Percentiles rank a stretch among this genome's conserved stretches.
Evolutionary conservation across 2,888 invertebrate species (phyloP).

Genomic region (Apomyelois bistriatella): DNA sequence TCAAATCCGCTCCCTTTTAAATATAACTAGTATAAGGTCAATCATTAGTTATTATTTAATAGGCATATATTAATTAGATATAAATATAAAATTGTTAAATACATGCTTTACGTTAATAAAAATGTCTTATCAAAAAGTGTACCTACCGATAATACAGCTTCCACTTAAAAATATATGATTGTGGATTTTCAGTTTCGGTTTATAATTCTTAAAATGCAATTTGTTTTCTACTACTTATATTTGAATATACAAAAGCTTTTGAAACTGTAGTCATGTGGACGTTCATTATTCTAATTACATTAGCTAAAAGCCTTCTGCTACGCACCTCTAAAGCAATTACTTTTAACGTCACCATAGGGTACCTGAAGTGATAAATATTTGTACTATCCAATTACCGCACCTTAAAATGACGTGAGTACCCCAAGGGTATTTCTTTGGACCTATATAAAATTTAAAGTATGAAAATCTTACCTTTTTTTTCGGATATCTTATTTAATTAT

Average conservation of each 20-base stretch:
- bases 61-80: too few relatives aligned
- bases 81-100: too few relatives aligned
- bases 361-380: slow-evolving; percentile 30
- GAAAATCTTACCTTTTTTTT: not conserved
- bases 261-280: slow-evolving; percentile 22
- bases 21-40: not conserved
- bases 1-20: not conserved
- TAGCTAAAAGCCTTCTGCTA: slow-evolving; percentile 41
- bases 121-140: too few relatives aligned
- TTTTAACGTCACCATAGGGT: slow-evolving; percentile 38
- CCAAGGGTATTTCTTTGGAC: slow-evolving; percentile 34
- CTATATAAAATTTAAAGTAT: slow-evolving; percentile 13
- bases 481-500: not conserved
- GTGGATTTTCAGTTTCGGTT: too few relatives aligned
- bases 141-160: too few relatives aligned
- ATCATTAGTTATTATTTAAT: too few relatives aligned
- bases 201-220: too few relatives aligned
- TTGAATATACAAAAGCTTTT: slow-evolving; percentile 19
- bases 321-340: slow-evolving; percentile 36
- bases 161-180: too few relatives aligned
- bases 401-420: slow-evolving; percentile 32
- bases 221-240: too few relatives aligned
- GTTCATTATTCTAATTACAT: slow-evolving; percentile 28
- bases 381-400: slow-evolving; percentile 32
- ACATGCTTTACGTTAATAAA: too few relatives aligned